Evolutionary conservation across 2,888 invertebrate species (phyloP), one percentile per base, ranked within the genome.

Genomic region (Yponomeuta sedellus): DNA sequence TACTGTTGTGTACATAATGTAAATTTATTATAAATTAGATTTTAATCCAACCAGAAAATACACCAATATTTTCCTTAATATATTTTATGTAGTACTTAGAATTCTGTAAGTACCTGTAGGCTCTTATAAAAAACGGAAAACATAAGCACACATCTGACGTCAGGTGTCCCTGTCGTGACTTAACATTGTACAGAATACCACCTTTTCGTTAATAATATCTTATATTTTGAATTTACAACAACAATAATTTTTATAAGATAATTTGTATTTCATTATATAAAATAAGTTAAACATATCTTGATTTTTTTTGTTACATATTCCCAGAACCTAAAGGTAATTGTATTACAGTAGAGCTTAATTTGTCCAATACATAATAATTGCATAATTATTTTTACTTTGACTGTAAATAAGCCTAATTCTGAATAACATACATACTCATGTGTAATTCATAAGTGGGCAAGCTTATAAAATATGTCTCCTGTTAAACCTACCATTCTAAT

Each of bases 381-480:
- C 44, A 52, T 67, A 64, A 69, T 69, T 65, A 67, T 67, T 66
- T 69, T 66, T 28, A 66, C 63, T 69, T 67, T 68, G 28, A 12
- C 40, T 71, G 70, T 75, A 71, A 70, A 73, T 74, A 75, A 58
- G 39, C 20, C 58, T 65, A 39, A 40, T 44, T 44, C 40, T 39
- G 44, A 44, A 69, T 34, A 44, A 69, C 19, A 39, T 34, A 34
- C 56, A 66, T 66, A 61, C 11, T 65, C 73, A 77, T 75, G 76
- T 28, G 28, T 39, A 56, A 25, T 56, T 65, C 61, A 59, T 80
- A 83, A 88, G 90, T 90, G 91, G 90, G 91, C 91, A 90, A 90
- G 78, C 83, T 82, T 77, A 73, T 74, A 79, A 90, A 90, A 90
- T 91, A 91, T 91, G 91, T 91, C 91, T 91, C 91, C 91, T 89